Evolutionary conservation across 2,888 invertebrate species (phyloP), one percentile per base, ranked within the genome.

Genomic region (Camptogramma bilineatum): DNA sequence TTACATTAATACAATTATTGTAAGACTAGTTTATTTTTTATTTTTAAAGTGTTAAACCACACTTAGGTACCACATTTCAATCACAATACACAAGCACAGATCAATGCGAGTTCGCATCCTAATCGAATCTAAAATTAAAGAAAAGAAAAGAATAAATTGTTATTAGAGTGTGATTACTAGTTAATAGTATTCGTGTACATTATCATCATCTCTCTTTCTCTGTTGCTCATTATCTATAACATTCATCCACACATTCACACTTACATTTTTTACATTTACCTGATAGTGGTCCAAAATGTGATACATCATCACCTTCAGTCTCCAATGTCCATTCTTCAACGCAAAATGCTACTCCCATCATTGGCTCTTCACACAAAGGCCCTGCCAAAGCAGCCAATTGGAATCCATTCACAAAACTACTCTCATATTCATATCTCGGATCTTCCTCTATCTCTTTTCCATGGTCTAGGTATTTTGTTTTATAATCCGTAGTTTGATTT

Each of bases 291-390:
- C 93, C 93, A 82, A 86, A 93, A 10, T 91, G 86, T 8, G 85
- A 81, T 13, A 72, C 75, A 70, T 90, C 93, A 54, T 89, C 94
- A 16, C 73, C 92, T 60, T 86, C 88, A 10, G 76, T 80, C 44
- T 94, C 92, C 44, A 96, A 83, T 0, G 91, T 93, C 97, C 98
- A 99, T 73, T 97, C 96, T 76, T 97, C 97, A 1, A 99, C 94
- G 58, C 97, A 93, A 89, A 99, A 98, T 17, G 96, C 97, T 0
- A 99, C 98, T 0, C 99, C 99, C 93, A 96, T 97, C 96, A 99
- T 96, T 1, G 99, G 98, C 82, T 99, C 99, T 78, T 99, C 98
- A 88, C 99, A 99, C 50, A 99, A 86, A 0, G 99, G 99, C 0
- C 99, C 99, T 47, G 97, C 95, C 58, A 96, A 87, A 24, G 98